Evolutionary conservation across 2,888 invertebrate species (phyloP).

Genomic region (Drymonia ruficornis): DNA sequence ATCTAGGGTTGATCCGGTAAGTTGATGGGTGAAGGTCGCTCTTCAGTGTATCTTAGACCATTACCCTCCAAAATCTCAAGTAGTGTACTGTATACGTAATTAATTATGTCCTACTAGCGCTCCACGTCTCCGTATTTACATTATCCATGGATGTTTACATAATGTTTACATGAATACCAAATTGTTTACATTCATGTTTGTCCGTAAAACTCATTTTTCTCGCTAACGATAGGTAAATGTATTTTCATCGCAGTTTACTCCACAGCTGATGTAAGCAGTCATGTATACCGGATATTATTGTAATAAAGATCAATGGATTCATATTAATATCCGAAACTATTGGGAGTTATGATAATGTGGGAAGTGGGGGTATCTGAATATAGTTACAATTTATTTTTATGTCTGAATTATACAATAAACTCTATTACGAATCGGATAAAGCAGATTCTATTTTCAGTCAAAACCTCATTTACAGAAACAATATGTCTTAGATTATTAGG

Average conservation of each 20-base stretch:
- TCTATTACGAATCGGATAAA: too few relatives aligned
- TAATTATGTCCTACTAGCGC: too few relatives aligned
- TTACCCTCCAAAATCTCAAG: too few relatives aligned
- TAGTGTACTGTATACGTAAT: too few relatives aligned
- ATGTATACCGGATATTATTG: background rate
- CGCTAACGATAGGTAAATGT: background rate
- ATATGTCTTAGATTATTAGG: too few relatives aligned
- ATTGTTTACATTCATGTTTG: background rate
- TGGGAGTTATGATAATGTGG: background rate
- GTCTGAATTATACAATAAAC: too few relatives aligned
- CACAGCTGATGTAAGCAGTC: background rate
- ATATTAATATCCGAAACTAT: background rate
- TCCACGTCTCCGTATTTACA: background rate
- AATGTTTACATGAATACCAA: background rate
- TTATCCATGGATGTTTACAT: background rate
- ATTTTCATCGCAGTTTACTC: background rate
- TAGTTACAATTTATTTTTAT: background rate
- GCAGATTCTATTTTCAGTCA: too few relatives aligned
- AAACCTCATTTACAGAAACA: too few relatives aligned
- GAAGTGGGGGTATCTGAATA: background rate
- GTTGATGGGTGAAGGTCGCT: too few relatives aligned
- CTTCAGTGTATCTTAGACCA: too few relatives aligned
- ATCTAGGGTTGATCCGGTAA: too few relatives aligned
- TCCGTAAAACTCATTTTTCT: background rate
- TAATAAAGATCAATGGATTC: background rate